Percentiles rank a stretch among this genome's conserved stretches.
Evolutionary conservation across 2,113 vertebrate species (phyloP).

Genomic region (Ageneiosus marmoratus): DNA sequence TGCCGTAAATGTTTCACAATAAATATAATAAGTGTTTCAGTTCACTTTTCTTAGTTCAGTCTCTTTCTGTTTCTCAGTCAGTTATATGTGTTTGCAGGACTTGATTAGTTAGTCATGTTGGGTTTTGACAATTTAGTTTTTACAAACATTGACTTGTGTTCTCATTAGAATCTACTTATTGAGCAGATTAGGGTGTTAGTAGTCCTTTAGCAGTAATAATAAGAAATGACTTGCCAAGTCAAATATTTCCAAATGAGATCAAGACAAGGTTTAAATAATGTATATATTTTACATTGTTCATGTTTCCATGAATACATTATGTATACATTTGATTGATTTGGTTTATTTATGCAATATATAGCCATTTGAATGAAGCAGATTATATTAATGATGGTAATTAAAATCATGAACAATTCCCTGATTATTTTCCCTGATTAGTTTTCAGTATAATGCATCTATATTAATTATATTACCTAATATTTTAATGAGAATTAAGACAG

Average conservation of each 20-base stretch:
- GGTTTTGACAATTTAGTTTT: neutral
- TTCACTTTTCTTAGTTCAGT: neutral
- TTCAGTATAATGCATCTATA: too few relatives aligned
- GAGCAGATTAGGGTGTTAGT: neutral
- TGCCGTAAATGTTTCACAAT: too few relatives aligned
- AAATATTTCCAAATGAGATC: neutral
- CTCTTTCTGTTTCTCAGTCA: neutral
- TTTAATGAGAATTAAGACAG: too few relatives aligned
- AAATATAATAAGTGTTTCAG: neutral
- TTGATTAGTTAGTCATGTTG: neutral
- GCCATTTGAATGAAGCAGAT: neutral
- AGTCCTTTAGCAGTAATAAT: neutral
- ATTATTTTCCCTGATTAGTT: too few relatives aligned
- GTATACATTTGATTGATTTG: too few relatives aligned
- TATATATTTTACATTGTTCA: too few relatives aligned
- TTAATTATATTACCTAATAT: too few relatives aligned
- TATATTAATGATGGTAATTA: too few relatives aligned
- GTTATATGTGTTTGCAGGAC: neutral
- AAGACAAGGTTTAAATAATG: too few relatives aligned
- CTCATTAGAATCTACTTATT: neutral
- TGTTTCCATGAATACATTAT: too few relatives aligned
- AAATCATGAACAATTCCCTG: too few relatives aligned
- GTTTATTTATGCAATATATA: neutral
- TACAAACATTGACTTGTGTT: neutral
- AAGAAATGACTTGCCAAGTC: neutral